These are phyloP conservation scores for Microplitis demolitor DNA, from an alignment of 1,140 invertebrate genomes.

Conservation along the genomic window DNA sequence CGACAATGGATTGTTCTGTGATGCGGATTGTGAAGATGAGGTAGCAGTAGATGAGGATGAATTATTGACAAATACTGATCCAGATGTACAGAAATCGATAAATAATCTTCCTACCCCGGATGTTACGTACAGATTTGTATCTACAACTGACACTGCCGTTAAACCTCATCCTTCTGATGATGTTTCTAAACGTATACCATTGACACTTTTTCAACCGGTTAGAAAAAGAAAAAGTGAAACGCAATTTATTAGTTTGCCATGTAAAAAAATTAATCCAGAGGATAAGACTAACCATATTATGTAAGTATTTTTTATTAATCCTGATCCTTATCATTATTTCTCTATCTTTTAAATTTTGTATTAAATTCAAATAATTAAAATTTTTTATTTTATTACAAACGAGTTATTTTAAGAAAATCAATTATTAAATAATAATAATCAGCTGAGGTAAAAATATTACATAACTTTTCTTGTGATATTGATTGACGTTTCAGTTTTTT, in stretches of 20 bases:
- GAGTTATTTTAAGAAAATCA: neutral
- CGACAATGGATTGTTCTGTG: slow-evolving; percentile 51
- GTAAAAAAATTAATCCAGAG: slow-evolving; percentile 53
- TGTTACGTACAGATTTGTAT: neutral
- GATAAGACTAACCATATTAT: slow-evolving; percentile 43
- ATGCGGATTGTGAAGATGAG: slow-evolving; percentile 47
- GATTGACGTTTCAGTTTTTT: too few relatives aligned
- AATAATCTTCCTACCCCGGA: slow-evolving; percentile 9
- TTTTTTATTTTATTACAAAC: neutral
- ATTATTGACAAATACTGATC: slow-evolving; percentile 31
- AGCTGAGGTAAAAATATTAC: too few relatives aligned
- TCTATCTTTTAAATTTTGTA: too few relatives aligned
- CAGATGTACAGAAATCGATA: slow-evolving; percentile 26
- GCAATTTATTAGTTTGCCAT: slow-evolving; percentile 51
- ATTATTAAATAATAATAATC: slow-evolving; percentile 3
- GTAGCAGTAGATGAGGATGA: slow-evolving; percentile 36
- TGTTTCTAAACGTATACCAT: slow-evolving; percentile 49
- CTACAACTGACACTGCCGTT: neutral
- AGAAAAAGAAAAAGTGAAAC: slow-evolving; percentile 58
- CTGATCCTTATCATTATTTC: neutral
- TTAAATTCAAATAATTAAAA: too few relatives aligned
- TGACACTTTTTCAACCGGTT: slow-evolving; percentile 48
- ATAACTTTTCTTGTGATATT: too few relatives aligned
- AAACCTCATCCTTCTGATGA: neutral
- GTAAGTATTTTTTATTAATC: slow-evolving; percentile 31